A percentile compares a stretch with the other conserved stretches of the same genome.
These are phyloP conservation scores for Lordiphosa fenestrarum DNA, from an alignment of 2,888 invertebrate species.

Conservation along the genomic window DNA sequence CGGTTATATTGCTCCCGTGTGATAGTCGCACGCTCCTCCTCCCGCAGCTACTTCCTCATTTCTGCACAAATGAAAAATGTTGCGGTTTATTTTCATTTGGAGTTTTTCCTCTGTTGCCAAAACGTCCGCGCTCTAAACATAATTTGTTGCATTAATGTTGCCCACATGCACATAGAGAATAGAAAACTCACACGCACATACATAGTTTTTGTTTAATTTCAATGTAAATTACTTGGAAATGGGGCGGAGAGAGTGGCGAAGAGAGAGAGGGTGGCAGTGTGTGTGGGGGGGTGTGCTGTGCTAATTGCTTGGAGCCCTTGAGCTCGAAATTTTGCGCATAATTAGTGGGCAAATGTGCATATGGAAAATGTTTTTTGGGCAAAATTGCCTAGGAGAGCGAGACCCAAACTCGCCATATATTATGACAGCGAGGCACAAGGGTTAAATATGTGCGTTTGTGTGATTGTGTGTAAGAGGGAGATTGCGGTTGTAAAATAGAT, in stretches of 20 bases:
- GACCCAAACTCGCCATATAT: conserved; percentile 15
- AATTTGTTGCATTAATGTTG: conserved; percentile 73
- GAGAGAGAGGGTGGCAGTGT: background rate
- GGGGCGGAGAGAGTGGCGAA: background rate
- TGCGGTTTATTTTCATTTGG: conserved; percentile 73
- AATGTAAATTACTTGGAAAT: conserved; percentile 69
- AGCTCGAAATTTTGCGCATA: conserved; percentile 74
- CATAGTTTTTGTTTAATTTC: conserved; percentile 70
- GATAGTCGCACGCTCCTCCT: conserved; percentile 45
- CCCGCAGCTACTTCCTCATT: conserved; percentile 58
- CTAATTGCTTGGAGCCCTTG: conserved; percentile 72
- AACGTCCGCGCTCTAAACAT: conserved; percentile 63
- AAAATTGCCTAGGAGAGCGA: conserved; percentile 26
- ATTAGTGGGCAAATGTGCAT: conserved; percentile 71
- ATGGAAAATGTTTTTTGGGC: conserved; percentile 52
- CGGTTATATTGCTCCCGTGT: conserved; percentile 75
- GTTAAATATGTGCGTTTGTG: conserved; percentile 8
- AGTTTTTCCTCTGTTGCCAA: conserved; percentile 51
- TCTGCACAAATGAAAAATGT: conserved; percentile 68
- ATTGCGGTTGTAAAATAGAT: conserved; percentile 4
- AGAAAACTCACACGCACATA: conserved; percentile 14
- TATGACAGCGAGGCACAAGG: conserved; percentile 6
- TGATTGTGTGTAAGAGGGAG: background rate
- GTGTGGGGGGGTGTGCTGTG: conserved; percentile 24
- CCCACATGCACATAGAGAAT: conserved; percentile 46